Percentiles rank a stretch among this genome's conserved stretches.
Evolutionary conservation across 2,888 invertebrate species (phyloP).

Genomic region (Cerceris ruficornis): DNA sequence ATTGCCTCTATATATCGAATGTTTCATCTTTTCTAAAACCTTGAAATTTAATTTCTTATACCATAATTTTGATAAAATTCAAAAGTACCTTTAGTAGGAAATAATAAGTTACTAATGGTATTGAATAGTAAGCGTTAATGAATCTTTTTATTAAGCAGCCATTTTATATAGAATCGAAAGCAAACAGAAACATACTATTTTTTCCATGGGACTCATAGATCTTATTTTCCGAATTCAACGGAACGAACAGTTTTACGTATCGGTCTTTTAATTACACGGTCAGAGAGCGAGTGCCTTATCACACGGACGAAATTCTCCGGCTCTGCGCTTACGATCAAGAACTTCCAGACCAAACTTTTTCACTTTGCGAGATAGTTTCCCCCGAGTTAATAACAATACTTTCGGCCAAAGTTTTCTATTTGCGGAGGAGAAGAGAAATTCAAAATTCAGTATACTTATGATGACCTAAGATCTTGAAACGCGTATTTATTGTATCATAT

Average conservation of each 20-base stretch:
- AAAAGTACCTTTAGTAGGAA: too few relatives aligned
- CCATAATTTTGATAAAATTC: too few relatives aligned
- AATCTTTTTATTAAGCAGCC: not conserved
- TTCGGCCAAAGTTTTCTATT: slow-evolving; percentile 48
- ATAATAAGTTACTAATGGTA: too few relatives aligned
- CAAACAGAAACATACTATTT: not conserved
- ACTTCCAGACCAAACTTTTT: slow-evolving; percentile 52
- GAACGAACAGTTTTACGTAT: slow-evolving; percentile 8
- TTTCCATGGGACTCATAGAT: not conserved
- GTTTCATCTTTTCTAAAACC: too few relatives aligned
- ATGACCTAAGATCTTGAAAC: not conserved
- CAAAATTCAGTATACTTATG: slow-evolving; percentile 6
- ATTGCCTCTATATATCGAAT: too few relatives aligned
- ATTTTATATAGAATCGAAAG: not conserved
- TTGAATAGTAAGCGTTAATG: not conserved
- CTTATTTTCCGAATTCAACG: slow-evolving; percentile 1
- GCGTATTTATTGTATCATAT: not conserved
- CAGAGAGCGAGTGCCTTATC: slow-evolving; percentile 38
- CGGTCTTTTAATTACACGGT: slow-evolving; percentile 37
- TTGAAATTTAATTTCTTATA: too few relatives aligned
- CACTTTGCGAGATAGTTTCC: slow-evolving; percentile 55
- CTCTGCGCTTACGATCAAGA: slow-evolving; percentile 35
- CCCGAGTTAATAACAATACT: slow-evolving; percentile 53
- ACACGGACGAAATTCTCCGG: slow-evolving; percentile 36
- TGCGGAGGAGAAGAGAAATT: slow-evolving; percentile 38